phyloP scores from a whole-genome alignment of 1,140 invertebrate genomes.

The Octopus sinensis region DNA sequence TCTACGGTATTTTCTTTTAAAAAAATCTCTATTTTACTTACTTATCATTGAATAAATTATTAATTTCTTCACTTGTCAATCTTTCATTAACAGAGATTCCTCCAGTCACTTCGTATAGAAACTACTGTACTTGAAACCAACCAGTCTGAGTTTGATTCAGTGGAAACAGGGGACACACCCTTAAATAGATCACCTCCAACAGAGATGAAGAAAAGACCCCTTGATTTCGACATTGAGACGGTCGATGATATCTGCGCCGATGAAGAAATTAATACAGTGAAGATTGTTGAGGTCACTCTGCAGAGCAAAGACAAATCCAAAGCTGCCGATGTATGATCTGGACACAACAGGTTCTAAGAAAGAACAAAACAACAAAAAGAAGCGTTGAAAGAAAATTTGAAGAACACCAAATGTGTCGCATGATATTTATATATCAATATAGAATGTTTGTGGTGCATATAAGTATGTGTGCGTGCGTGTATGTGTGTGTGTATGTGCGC shows the following conservation, averaged over 20 bases:
- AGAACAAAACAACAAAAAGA: background rate
- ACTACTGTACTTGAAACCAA: constrained; percentile 29
- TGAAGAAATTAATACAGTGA: background rate
- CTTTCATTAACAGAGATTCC: constrained; percentile 30
- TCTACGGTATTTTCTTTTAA: too few relatives aligned
- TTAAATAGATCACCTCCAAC: constrained; percentile 24
- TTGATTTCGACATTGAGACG: background rate
- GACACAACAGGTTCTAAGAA: background rate
- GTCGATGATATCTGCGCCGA: background rate
- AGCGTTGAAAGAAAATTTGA: background rate
- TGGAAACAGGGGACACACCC: constrained; percentile 41
- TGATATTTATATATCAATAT: too few relatives aligned
- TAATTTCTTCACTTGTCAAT: background rate
- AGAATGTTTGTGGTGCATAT: background rate
- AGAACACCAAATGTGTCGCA: too few relatives aligned
- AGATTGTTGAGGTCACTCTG: constrained; percentile 8
- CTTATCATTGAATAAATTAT: too few relatives aligned
- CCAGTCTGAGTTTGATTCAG: constrained; percentile 36
- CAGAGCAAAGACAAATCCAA: constrained; percentile 10
- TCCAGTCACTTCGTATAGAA: constrained; percentile 37
- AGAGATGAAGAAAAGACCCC: background rate
- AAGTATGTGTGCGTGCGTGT: background rate
- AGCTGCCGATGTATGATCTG: background rate
- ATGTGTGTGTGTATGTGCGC: background rate
- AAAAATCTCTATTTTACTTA: too few relatives aligned